A percentile compares a stretch with the other conserved stretches of the same genome.
Evolutionary conservation across 2,797 vertebrate species (phyloP).

Genomic region (Aeoliscus strigatus): DNA sequence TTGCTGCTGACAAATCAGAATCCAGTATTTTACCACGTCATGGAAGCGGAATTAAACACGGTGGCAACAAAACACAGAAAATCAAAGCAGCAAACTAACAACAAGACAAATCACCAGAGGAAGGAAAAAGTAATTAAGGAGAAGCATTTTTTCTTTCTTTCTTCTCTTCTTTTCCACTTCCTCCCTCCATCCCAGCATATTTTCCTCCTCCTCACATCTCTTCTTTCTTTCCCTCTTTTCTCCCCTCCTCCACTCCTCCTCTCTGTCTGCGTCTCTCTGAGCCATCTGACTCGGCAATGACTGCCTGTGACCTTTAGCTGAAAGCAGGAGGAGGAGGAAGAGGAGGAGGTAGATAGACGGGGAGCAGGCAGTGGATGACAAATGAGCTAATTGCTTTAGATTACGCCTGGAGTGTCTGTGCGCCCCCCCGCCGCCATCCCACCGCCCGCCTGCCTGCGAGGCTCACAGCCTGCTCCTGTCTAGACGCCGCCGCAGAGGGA

Average conservation of each 20-base stretch:
- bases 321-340: slow-evolving; percentile 35
- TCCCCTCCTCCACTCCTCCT: background rate
- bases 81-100: no score
- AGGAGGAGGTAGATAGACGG: slow-evolving; percentile 41
- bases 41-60: no score
- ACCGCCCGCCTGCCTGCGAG: background rate
- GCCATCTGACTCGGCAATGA: slow-evolving; percentile 57
- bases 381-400: slow-evolving; percentile 68
- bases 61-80: no score
- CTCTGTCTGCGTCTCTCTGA: slow-evolving; percentile 32
- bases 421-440: slow-evolving; percentile 16
- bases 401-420: slow-evolving; percentile 57
- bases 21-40: no score
- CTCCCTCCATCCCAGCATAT: background rate
- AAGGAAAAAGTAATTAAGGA: no score
- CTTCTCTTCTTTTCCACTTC: background rate
- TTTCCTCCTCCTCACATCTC: background rate
- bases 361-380: slow-evolving; percentile 57
- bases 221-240: background rate
- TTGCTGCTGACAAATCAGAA: no score
- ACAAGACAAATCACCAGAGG: no score
- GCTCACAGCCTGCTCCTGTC: slow-evolving; percentile 50
- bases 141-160: background rate
- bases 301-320: slow-evolving; percentile 57
- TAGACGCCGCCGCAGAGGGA: slow-evolving; percentile 54